Percentiles rank a stretch among this genome's conserved stretches.
These are phyloP conservation scores for Hippocampus kuda DNA, from an alignment of 2,797 vertebrate genomes.

Conservation along the genomic window DNA sequence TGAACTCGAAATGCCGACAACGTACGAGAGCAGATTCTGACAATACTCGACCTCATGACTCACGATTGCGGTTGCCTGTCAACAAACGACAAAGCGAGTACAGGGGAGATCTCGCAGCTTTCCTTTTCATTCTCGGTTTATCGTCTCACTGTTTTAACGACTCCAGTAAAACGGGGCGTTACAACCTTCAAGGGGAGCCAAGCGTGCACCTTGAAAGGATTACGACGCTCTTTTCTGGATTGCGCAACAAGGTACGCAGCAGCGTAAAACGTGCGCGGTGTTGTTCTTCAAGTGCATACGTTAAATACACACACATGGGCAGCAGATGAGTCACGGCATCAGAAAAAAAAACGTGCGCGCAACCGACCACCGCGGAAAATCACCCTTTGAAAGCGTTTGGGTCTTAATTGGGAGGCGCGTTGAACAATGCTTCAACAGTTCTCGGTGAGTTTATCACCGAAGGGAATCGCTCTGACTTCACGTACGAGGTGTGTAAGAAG, in stretches of 20 bases:
- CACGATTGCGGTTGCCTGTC: slow-evolving; percentile 37
- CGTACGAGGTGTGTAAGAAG: background rate
- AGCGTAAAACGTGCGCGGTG: slow-evolving; percentile 51
- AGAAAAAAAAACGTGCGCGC: slow-evolving; percentile 21
- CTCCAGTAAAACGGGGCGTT: slow-evolving; percentile 63
- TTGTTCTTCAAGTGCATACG: slow-evolving; percentile 41
- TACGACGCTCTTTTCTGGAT: slow-evolving; percentile 59
- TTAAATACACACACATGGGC: slow-evolving; percentile 55
- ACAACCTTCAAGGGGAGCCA: slow-evolving; percentile 58
- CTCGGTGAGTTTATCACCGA: background rate
- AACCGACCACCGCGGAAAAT: slow-evolving; percentile 2
- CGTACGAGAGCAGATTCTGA: no score
- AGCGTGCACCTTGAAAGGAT: slow-evolving; percentile 63
- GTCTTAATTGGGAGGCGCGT: background rate
- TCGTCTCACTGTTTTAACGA: slow-evolving; percentile 56
- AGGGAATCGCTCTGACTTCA: background rate
- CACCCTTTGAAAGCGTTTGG: background rate
- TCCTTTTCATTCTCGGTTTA: slow-evolving; percentile 59
- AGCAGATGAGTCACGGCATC: slow-evolving; percentile 23
- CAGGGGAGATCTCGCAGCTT: slow-evolving; percentile 59
- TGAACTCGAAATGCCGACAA: no score
- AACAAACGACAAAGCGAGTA: slow-evolving; percentile 45
- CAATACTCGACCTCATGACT: no score
- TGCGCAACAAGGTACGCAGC: slow-evolving; percentile 51
- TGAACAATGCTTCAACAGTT: background rate